Base-by-base conservation (phyloP, 2,888 invertebrate genomes). In the Magallana nippona region DNA sequence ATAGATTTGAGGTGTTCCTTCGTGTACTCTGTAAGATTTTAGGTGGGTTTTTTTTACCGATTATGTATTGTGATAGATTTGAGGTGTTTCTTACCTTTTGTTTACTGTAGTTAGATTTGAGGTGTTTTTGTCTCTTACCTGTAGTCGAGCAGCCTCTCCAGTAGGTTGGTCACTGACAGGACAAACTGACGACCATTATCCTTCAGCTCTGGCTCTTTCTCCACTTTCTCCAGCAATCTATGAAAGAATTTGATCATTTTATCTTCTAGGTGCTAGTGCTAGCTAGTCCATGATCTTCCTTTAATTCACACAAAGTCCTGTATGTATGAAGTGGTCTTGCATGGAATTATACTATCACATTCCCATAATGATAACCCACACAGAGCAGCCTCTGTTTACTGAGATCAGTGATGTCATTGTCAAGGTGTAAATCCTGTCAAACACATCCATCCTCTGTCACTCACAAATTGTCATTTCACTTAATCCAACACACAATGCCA, bases 111-210 rank as follows among this genome's bases (percentile, higher is more conserved):
- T 44, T 44, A 44, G 44, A 44, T 44, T 44, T 44, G 44, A 8
- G 0, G 44, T 0, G 8, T 44, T 44, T 44, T 8, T 44, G 44
- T 60, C 60, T 60, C 90, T 88, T 86, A 93, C 93, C 98, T 96
- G 94, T 99, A 99, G 95, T 99, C 98, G 78, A 98, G 95, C 81
- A 99, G 95, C 44, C 98, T 95, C 94, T 98, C 98, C 88, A 98
- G 94, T 62, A 98, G 95, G 13, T 97, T 95, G 0, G 98, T 98
- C 62, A 98, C 97, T 0, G 98, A 98, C 85, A 97, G 97, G 83
- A 98, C 98, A 92, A 98, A 98, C 1, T 97, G 97, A 0, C 97
- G 97, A 1, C 98, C 98, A 79, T 97, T 97, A 89, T 98, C 98
- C 89, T 97, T 96, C 98, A 98, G 98, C 0, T 96, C 96, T 60